These are phyloP conservation scores for Pogonocichla stellata DNA, from an alignment of 2,113 vertebrate species.

Conservation along the genomic window DNA sequence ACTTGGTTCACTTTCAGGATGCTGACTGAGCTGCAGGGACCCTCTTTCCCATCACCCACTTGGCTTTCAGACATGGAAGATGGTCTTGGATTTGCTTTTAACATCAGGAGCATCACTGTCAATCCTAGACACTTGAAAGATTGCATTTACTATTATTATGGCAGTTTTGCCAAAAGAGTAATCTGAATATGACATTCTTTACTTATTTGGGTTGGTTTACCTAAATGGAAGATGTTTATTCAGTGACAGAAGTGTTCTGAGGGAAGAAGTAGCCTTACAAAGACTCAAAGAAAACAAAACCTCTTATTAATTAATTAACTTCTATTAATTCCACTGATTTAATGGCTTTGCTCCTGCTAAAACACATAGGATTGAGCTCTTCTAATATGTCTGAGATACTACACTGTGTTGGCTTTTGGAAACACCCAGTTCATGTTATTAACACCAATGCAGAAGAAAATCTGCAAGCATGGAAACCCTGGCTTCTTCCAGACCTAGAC, in stretches of 20 bases:
- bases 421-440: not conserved
- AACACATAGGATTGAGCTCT: not conserved
- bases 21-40: not conserved
- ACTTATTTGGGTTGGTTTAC: not conserved
- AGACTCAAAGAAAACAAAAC: not conserved
- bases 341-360: not conserved
- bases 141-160: not conserved
- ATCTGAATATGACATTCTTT: not conserved
- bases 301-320: not conserved
- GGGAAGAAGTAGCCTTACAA: not conserved
- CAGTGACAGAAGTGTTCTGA: not conserved
- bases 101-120: not conserved
- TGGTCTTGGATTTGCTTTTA: not conserved
- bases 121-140: not conserved
- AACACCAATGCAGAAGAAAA: not conserved
- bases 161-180: not conserved
- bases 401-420: not conserved
- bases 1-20: not conserved
- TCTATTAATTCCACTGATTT: not conserved
- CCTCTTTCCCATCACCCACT: not conserved
- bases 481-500: not conserved
- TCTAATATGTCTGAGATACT: not conserved
- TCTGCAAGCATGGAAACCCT: not conserved
- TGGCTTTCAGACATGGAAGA: not conserved
- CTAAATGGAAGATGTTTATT: not conserved